Percentiles rank a stretch among this genome's conserved stretches.
These are phyloP conservation scores for Orestias chungarensis DNA, from an alignment of 2,797 vertebrate genomes.

Conservation along the genomic window DNA sequence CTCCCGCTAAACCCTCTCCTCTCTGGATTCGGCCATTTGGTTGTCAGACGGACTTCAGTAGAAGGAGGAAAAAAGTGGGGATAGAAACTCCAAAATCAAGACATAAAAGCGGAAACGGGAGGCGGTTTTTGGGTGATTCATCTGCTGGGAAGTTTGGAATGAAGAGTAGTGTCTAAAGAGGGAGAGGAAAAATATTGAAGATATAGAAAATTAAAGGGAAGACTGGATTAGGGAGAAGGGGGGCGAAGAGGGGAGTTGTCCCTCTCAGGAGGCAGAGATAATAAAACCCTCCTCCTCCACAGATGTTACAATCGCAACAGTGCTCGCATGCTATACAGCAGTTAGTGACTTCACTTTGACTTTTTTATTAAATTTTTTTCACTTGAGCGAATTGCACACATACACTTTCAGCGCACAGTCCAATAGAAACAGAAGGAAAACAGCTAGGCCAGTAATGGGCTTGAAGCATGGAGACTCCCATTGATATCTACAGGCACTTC, in stretches of 20 bases:
- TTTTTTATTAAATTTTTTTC: constrained; percentile 1
- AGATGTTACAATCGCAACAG: constrained; percentile 57
- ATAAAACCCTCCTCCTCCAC: constrained; percentile 57
- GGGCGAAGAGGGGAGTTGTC: constrained; percentile 47
- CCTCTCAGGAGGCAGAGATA: constrained; percentile 52
- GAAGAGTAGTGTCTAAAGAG: neutral
- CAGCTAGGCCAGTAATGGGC: constrained; percentile 85
- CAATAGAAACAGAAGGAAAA: constrained; percentile 8
- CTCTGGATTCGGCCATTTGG: constrained; percentile 62
- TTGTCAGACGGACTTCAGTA: constrained; percentile 29
- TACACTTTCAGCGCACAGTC: neutral
- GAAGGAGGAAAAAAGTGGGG: constrained; percentile 23
- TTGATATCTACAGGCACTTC: constrained; percentile 96
- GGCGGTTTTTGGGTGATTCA: constrained; percentile 5
- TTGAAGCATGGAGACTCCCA: constrained; percentile 92
- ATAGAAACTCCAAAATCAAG: constrained; percentile 16
- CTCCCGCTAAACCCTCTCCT: constrained; percentile 24
- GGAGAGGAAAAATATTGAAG: neutral
- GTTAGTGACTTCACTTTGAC: constrained; percentile 22
- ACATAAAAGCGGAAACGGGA: constrained; percentile 3
- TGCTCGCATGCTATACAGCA: constrained; percentile 31
- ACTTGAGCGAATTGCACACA: constrained; percentile 4
- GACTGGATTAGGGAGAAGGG: constrained; percentile 29
- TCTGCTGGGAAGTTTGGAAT: constrained; percentile 1
- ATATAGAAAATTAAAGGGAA: constrained; percentile 13